A percentile compares a stretch with the other conserved stretches of the same genome.
phyloP scores from a whole-genome alignment of 2,113 vertebrate species.

The Prunella fulvescens region DNA sequence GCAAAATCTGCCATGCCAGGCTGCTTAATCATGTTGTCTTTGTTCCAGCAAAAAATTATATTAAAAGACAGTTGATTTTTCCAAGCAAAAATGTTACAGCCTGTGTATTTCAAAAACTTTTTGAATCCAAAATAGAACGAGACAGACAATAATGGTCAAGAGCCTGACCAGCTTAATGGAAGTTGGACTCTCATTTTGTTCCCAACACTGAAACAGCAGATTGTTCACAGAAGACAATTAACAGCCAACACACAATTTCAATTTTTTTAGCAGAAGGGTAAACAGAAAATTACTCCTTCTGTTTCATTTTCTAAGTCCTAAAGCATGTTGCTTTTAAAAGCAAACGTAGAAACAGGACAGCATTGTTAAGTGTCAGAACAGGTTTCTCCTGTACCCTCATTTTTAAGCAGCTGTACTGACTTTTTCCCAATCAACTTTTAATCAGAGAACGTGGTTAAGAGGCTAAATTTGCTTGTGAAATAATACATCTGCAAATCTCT shows the following conservation, averaged over 20 bases:
- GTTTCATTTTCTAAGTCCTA: background rate
- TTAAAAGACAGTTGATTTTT: background rate
- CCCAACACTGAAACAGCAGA: background rate
- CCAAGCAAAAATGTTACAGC: background rate
- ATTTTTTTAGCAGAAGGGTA: background rate
- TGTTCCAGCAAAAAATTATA: background rate
- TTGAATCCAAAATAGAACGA: background rate
- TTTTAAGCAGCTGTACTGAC: background rate
- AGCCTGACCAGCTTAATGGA: conserved; percentile 14
- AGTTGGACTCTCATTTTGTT: background rate
- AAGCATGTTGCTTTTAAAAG: background rate
- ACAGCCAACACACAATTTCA: background rate
- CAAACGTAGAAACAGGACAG: background rate
- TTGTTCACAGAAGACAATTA: background rate
- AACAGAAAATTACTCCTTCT: background rate
- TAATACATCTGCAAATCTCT: background rate
- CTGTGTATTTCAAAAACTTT: background rate
- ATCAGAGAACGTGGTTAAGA: background rate
- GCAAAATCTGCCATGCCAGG: background rate
- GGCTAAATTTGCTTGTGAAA: background rate
- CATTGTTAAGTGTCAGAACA: background rate
- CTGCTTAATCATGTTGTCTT: background rate
- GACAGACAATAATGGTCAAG: conserved; percentile 46
- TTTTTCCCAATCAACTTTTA: background rate
- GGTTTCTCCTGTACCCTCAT: background rate